Evolutionary conservation across 1,140 invertebrate genomes (phyloP).

Genomic region (Bombus terrestris): DNA sequence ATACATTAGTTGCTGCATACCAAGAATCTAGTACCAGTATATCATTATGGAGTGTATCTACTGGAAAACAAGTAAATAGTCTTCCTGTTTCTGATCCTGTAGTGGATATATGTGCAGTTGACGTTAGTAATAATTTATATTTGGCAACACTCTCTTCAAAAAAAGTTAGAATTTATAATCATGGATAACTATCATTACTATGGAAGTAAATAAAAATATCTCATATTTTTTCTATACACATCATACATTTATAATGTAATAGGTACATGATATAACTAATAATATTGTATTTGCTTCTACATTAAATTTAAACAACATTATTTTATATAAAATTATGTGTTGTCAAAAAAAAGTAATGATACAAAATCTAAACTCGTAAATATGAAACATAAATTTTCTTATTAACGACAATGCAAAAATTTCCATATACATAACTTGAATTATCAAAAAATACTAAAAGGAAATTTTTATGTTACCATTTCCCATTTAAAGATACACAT

Average conservation of each 20-base stretch:
- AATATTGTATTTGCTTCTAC: neutral
- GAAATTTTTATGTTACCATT: slow-evolving; percentile 17
- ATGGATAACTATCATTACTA: slow-evolving; percentile 46
- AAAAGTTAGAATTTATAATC: slow-evolving; percentile 85
- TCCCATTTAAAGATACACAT: slow-evolving; percentile 25
- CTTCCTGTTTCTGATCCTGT: slow-evolving; percentile 85
- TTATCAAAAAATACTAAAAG: neutral
- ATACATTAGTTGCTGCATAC: slow-evolving; percentile 86
- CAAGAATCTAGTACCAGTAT: slow-evolving; percentile 86
- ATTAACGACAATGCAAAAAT: slow-evolving; percentile 9
- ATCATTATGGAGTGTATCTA: slow-evolving; percentile 87
- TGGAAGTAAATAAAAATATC: slow-evolving; percentile 1
- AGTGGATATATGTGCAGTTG: slow-evolving; percentile 86
- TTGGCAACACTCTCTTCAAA: slow-evolving; percentile 87
- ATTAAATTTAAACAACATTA: neutral
- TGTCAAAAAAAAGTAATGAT: neutral
- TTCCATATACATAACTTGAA: neutral
- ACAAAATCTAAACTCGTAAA: neutral
- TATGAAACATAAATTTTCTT: neutral
- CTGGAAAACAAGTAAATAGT: slow-evolving; percentile 83
- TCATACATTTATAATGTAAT: neutral
- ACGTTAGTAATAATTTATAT: slow-evolving; percentile 81
- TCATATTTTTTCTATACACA: neutral
- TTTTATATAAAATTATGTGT: neutral
- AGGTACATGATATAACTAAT: neutral